These are phyloP conservation scores for Chloebia gouldiae DNA, from an alignment of 2,113 vertebrate genomes.

Conservation along the genomic window DNA sequence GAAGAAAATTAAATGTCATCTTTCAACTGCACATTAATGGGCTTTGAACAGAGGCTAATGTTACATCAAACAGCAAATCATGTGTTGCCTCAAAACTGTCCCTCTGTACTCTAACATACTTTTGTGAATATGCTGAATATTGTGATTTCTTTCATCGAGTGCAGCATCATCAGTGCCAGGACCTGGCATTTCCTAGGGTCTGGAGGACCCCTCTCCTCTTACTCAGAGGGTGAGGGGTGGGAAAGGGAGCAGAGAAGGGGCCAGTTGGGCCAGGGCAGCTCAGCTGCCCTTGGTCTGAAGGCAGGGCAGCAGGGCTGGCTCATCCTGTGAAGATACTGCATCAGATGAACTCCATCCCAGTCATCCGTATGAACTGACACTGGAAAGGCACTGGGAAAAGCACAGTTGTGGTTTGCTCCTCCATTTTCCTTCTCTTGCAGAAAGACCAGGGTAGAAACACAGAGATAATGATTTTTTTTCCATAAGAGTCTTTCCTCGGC, in stretches of 20 bases:
- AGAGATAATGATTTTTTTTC: not conserved
- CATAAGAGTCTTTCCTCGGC: not conserved
- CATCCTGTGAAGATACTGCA: not conserved
- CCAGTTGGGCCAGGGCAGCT: not conserved
- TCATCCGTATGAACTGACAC: not conserved
- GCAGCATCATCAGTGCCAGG: not conserved
- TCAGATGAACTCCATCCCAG: not conserved
- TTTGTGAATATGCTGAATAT: not conserved
- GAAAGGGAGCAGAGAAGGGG: not conserved
- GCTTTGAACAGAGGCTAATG: not conserved
- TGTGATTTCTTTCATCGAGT: not conserved
- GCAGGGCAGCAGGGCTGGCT: not conserved
- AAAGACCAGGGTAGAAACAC: not conserved
- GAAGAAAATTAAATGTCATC: not conserved
- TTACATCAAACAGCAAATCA: not conserved
- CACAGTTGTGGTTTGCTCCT: not conserved
- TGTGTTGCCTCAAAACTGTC: not conserved
- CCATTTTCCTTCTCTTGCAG: not conserved
- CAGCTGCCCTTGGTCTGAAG: not conserved
- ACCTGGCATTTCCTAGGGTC: fast-evolving
- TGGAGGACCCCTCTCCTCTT: not conserved
- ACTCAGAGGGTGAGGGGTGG: fast-evolving
- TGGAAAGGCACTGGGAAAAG: not conserved
- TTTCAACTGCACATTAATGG: not conserved
- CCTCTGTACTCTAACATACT: not conserved